A percentile compares a stretch with the other conserved stretches of the same genome.
Evolutionary conservation across 92 coral and sea anemone species (phyloP).

Genomic region (Zoanthus gigantus): DNA sequence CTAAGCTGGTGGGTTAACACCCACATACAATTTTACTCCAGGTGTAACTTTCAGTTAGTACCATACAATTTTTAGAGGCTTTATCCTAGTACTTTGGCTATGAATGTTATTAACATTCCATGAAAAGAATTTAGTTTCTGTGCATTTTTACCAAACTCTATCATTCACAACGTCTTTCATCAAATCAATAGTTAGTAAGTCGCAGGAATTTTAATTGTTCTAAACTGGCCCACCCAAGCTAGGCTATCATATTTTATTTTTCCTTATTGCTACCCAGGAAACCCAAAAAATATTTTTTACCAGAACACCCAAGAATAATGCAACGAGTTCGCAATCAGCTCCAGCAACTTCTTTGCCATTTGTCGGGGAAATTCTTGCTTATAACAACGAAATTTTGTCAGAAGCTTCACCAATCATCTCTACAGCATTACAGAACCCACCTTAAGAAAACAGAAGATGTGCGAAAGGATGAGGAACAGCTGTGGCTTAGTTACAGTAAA

Average conservation of each 20-base stretch:
- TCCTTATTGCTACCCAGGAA: conserved; percentile 50
- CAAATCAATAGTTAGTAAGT: conserved; percentile 24
- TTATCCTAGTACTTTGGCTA: conserved; percentile 7
- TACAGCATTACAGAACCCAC: not conserved
- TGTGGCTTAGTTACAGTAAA: no score
- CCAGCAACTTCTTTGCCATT: conserved; percentile 39
- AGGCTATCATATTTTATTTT: conserved; percentile 45
- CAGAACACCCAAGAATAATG: conserved; percentile 44
- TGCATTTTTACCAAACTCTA: conserved; percentile 34
- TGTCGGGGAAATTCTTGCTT: conserved; percentile 4
- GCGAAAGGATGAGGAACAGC: no score
- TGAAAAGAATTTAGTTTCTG: conserved; percentile 40
- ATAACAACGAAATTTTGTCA: not conserved
- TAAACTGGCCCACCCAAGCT: conserved; percentile 50
- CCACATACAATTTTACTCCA: no score
- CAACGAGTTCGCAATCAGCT: conserved; percentile 56
- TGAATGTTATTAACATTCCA: conserved; percentile 42
- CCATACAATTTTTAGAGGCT: no score
- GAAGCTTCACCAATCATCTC: not conserved
- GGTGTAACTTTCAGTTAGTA: no score
- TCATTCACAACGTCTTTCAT: not conserved
- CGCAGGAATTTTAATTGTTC: conserved; percentile 52
- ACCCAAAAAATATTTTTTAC: conserved; percentile 9
- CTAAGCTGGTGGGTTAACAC: no score
- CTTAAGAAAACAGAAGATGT: no score